Base-by-base conservation (phyloP, 1,140 invertebrate genomes). In the Apis laboriosa region DNA sequence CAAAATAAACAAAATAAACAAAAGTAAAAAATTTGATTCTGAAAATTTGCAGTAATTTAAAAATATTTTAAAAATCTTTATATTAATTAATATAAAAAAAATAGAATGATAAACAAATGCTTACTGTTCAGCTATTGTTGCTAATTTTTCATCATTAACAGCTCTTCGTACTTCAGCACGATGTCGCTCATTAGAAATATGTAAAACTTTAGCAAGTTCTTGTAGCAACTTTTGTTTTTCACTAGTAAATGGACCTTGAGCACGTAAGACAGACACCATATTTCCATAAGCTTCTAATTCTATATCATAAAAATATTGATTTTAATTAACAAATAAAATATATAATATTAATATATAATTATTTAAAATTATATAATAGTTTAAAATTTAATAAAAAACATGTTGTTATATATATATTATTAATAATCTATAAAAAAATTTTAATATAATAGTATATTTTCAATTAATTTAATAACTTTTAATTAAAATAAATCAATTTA, bases 261-360 rank as follows among this genome's bases (percentile, higher is more conserved):
- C 98, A 94, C 98, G 96, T 92, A 99, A 96, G 84, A 97, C 97
- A 90, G 97, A 97, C 72, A 99, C 96, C 92, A 98, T 95, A 92
- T 96, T 96, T 88, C 97, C 96, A 95, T 98, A 99, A 84, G 98
- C 97, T 94, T 98, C 97, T 88, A 99, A 94, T 95, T 99, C 98
- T 98, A 91, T 43, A 75, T 71, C 53, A 71, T 13, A 83, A 4
- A 79, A 51, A 77, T n/a, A 75, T 53, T 21, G 72, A 13, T 19
- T 75, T 53, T 0, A 28, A 13, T 68, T 1, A 64, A 61, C 61
- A 53, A 71, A 83, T 4, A 34, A 21, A 1, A 9, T 71, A 71
- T 51, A 19, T 17, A 78, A 78, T 49, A 24, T 17, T 76, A 56
- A 66, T 43, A 24, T 28, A 49, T 53, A 56, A 34, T 13, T 13